Conservation (phyloP, 2,888 invertebrate species). For the Liopterus haemorrhoidalis region DNA sequence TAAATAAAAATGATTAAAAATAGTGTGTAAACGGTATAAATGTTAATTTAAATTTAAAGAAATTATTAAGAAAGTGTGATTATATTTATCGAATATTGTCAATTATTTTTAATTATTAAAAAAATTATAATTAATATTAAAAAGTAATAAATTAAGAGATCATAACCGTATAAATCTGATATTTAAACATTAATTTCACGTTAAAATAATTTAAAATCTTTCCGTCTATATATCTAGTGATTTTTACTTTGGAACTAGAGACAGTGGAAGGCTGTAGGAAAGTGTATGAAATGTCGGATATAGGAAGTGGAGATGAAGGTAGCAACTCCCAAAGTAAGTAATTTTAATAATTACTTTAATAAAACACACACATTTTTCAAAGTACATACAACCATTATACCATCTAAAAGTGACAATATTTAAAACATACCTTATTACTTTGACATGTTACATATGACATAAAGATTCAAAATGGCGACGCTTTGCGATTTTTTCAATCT, state of each 20-base stretch:
- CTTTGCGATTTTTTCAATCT: constrained; percentile 6
- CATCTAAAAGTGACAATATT: background rate
- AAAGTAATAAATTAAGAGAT: no score
- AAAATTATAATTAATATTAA: no score
- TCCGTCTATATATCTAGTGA: constrained; percentile 32
- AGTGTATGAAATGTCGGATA: constrained; percentile 65
- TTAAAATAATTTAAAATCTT: no score
- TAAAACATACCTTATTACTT: constrained; percentile 2
- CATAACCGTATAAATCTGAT: no score
- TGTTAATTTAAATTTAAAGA: no score
- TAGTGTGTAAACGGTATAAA: no score
- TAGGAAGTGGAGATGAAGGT: constrained; percentile 74
- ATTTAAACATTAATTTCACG: no score
- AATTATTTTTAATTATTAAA: no score
- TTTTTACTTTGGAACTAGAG: constrained; percentile 39
- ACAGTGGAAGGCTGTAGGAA: constrained; percentile 43
- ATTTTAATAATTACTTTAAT: constrained; percentile 40
- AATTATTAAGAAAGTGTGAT: no score
- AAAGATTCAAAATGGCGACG: constrained; percentile 17
- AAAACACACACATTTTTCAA: constrained; percentile 6
- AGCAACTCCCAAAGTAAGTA: constrained; percentile 74
- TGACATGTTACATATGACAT: constrained; percentile 21
- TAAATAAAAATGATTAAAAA: no score
- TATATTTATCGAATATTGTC: no score
- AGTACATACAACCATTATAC: constrained; percentile 2